A percentile compares a stretch with the other conserved stretches of the same genome.
Evolutionary conservation across 2,113 vertebrate genomes (phyloP).

Genomic region (Semnopithecus entellus): DNA sequence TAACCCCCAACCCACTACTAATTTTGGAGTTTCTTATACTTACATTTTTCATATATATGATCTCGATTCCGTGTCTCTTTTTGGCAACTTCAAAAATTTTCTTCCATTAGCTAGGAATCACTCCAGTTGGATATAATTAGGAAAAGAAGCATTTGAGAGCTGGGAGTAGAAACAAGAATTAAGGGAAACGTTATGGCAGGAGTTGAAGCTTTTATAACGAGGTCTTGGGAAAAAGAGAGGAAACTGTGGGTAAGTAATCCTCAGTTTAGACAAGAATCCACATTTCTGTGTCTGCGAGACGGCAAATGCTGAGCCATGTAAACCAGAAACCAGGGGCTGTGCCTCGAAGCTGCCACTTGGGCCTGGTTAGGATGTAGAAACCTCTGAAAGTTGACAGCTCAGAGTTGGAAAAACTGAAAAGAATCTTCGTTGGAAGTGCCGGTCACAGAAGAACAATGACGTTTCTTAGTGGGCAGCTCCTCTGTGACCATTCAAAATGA

Average conservation of each 20-base stretch:
- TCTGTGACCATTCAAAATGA: not conserved
- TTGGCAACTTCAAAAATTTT: not conserved
- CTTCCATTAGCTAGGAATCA: not conserved
- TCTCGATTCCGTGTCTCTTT: slow-evolving; percentile 15
- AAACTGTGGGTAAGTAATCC: not conserved
- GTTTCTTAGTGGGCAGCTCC: not conserved
- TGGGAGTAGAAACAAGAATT: not conserved
- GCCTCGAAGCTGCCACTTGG: not conserved
- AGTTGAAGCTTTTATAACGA: not conserved
- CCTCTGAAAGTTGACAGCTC: not conserved
- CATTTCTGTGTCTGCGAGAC: not conserved
- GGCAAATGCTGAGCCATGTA: not conserved
- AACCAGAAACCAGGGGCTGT: not conserved
- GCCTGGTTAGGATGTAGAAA: not conserved
- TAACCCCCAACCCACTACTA: not conserved
- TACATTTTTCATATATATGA: not conserved
- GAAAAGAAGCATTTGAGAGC: not conserved
- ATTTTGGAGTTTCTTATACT: not conserved
- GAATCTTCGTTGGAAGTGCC: not conserved
- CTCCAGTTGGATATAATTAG: not conserved
- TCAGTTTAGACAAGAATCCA: not conserved
- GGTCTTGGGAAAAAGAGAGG: not conserved
- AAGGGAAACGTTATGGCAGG: not conserved
- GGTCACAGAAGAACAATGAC: not conserved
- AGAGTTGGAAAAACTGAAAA: not conserved